Evolutionary conservation across 2,888 invertebrate genomes (phyloP).

Genomic region (Orthosia cruda): DNA sequence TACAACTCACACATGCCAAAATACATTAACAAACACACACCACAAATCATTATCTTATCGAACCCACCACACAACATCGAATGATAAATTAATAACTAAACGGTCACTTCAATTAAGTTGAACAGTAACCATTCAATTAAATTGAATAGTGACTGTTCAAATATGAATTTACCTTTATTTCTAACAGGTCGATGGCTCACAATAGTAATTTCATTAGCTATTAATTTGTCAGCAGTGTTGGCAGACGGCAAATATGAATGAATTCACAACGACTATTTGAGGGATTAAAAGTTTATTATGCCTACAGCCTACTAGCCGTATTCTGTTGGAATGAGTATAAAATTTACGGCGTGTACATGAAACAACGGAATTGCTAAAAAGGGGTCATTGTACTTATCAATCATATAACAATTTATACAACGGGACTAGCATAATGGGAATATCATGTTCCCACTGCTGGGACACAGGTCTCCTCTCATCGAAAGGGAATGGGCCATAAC

Average conservation of each 20-base stretch:
- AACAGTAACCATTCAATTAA: conserved; percentile 27
- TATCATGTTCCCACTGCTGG: too few relatives aligned
- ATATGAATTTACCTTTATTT: conserved; percentile 50
- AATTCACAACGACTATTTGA: conserved; percentile 23
- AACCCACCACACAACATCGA: conserved; percentile 23
- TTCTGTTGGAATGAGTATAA: neutral
- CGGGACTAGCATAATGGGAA: too few relatives aligned
- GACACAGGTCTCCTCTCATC: too few relatives aligned
- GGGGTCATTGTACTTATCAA: neutral
- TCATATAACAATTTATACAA: too few relatives aligned
- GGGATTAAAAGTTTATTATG: conserved; percentile 30
- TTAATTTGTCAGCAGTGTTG: conserved; percentile 62
- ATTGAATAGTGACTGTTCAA: conserved; percentile 39
- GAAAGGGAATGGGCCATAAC: too few relatives aligned
- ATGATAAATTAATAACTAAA: conserved; percentile 42
- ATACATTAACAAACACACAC: neutral
- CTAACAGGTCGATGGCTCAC: conserved; percentile 48
- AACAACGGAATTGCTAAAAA: neutral
- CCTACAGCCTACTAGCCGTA: neutral
- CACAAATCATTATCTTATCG: conserved; percentile 15
- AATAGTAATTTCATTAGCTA: conserved; percentile 72
- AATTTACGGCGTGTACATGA: neutral
- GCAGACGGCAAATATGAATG: conserved; percentile 39
- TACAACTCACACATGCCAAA: neutral
- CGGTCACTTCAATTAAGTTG: conserved; percentile 33